These are phyloP conservation scores for Schizaphis graminum DNA, from an alignment of 2,888 invertebrate species.

Conservation along the genomic window DNA sequence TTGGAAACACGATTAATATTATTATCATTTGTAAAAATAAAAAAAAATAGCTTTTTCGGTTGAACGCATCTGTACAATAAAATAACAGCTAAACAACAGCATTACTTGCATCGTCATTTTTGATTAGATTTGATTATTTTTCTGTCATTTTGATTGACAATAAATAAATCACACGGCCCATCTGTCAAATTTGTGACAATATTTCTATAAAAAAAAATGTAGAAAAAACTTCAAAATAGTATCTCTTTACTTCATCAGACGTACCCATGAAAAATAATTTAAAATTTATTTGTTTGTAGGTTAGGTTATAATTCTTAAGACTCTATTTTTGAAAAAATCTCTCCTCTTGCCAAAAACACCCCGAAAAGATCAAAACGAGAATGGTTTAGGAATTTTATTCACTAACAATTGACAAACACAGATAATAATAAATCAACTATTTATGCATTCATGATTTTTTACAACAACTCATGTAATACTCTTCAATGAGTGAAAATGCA, in stretches of 20 bases:
- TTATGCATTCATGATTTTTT: not conserved
- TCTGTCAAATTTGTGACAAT: not conserved
- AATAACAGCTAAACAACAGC: not conserved
- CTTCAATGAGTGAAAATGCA: not conserved
- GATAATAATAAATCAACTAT: not conserved
- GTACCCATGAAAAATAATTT: not conserved
- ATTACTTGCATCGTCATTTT: not conserved
- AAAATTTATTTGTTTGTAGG: not conserved
- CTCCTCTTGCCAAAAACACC: not conserved
- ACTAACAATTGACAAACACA: not conserved
- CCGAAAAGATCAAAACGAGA: not conserved
- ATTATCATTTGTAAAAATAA: not conserved
- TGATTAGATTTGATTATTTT: conserved; percentile 6
- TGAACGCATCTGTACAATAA: not conserved
- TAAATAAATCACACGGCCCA: not conserved
- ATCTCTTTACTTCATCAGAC: not conserved
- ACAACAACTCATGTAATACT: not conserved
- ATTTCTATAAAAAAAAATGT: not conserved
- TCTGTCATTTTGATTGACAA: conserved; percentile 34
- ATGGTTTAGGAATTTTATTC: not conserved
- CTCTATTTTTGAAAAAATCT: not conserved
- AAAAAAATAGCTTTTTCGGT: not conserved
- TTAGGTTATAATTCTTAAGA: not conserved
- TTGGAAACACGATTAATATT: not conserved
- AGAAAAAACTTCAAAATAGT: not conserved